Conservation (phyloP, 2,888 invertebrate species). For the Aphodius sticticus region DNA sequence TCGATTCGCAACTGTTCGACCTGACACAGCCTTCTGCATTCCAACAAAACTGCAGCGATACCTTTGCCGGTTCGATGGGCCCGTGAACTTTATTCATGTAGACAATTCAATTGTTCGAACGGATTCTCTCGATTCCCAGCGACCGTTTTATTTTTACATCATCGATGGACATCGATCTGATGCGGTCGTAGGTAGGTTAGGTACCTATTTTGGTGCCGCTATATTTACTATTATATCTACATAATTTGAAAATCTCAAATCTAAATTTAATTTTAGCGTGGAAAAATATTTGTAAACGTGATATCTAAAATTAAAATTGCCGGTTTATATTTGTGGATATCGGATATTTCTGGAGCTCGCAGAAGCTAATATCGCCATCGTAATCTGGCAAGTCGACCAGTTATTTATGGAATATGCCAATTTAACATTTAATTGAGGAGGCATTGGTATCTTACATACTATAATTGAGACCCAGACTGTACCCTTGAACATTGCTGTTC, state of each 20-base stretch:
- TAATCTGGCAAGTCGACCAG: background rate
- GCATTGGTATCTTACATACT: background rate
- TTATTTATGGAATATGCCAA: background rate
- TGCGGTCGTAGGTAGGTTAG: too few relatives aligned
- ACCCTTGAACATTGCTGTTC: too few relatives aligned
- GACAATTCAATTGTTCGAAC: slow-evolving; percentile 4
- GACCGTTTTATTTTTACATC: background rate
- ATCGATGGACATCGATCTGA: background rate
- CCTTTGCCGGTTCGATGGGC: background rate
- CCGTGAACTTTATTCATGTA: slow-evolving; percentile 4
- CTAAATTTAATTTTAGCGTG: background rate
- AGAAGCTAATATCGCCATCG: background rate
- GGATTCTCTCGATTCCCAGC: background rate
- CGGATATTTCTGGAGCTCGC: background rate
- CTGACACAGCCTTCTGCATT: background rate
- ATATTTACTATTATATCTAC: too few relatives aligned
- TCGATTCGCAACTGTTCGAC: background rate
- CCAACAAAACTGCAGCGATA: background rate
- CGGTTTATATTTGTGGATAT: background rate
- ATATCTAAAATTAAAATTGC: background rate
- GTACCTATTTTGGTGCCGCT: too few relatives aligned
- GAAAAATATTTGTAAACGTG: background rate
- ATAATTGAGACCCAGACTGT: background rate
- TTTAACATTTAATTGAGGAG: background rate
- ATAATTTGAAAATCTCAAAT: background rate